Evolutionary conservation across 2,888 invertebrate genomes (phyloP), one percentile per base, ranked within the genome.

Genomic region (Tortricodes alternella): DNA sequence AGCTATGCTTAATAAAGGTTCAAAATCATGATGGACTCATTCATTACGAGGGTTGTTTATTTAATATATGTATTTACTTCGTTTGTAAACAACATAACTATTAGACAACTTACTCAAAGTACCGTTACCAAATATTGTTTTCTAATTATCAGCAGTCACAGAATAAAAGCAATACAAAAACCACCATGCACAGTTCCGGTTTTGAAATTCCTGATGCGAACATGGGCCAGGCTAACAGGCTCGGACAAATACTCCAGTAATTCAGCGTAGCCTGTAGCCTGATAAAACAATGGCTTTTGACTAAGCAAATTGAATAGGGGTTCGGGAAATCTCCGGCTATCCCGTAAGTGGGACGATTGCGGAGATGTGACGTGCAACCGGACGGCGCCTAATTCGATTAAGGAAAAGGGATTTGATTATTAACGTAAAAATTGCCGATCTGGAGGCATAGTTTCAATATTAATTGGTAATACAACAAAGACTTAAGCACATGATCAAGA

Each of bases 131-230:
- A 24, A 27, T 23, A 43, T 11, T n/a, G 27, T n/a, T 27, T 16
- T 15, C 3, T 18, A 2, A 15, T 13, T 18, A 18, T 34, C 6
- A 34, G 32, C n/a, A 34, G 32, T 34, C 32, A 34, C 13, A 15
- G 11, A 34, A 34, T 34, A 34, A 76, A 68, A 74, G 67, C 53
- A 64, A 65, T 66, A 49, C 46, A 51, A 46, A 46, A 46, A 61
- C 57, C 53, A 65, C 71, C 68, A 71, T 70, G 76, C 70, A 71
- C 46, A 65, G 66, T 58, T 64, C 63, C 58, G 62, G 63, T 71
- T 73, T 71, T 67, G 67, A 73, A 74, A 76, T 76, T 73, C 68
- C 73, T 63, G 60, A 68, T 62, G 61, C 59, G 63, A 65, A 65
- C 67, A 67, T 66, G 68, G 66, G 62, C 56, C 49, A 60, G 27